Base-by-base conservation (phyloP, 2,888 invertebrate genomes). In the Ornithoptera priamus region DNA sequence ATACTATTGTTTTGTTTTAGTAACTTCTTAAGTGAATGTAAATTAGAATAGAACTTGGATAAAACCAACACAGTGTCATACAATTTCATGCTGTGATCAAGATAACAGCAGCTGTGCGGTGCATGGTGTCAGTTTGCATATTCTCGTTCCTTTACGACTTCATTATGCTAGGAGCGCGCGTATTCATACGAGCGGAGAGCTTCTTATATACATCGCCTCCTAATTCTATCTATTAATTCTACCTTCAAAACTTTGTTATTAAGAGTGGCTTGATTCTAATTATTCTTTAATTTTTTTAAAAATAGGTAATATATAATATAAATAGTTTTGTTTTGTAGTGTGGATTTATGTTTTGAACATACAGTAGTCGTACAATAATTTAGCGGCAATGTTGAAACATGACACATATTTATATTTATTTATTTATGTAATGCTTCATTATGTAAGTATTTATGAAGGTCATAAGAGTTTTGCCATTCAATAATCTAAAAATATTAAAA, bases 111-210 rank as follows among this genome's bases (percentile, higher is more conserved):
- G 85, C 86, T 85, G 86, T 80, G 84, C 79, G 72, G 76, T 80
- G 80, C 76, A 77, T 78, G 81, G 79, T 84, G 85, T 84, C 84
- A 85, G 84, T 84, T 87, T 82, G 85, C 84, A 83, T 81, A 80
- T 85, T 83, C 85, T 81, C 82, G 85, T 84, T 84, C 81, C 82
- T 81, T 87, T 85, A 87, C 86, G 84, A 84, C 89, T 89, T 90
- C 89, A 88, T 90, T 89, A 89, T 84, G 79, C 77, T 77, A 77
- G 76, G 79, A 77, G 79, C 78, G 80, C 77, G 78, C 80, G 77
- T 77, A 79, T 77, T 78, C 79, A 78, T 77, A 78, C 73, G 70
- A 68, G 61, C 77, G 78, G 74, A 76, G 78, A 81, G 77, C 78
- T 74, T 78, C 82, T 83, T 79, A 81, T 81, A 78, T 81, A 80